These are phyloP conservation scores for Subacronicta megacephala DNA, from an alignment of 2,888 invertebrate genomes.

Conservation along the genomic window DNA sequence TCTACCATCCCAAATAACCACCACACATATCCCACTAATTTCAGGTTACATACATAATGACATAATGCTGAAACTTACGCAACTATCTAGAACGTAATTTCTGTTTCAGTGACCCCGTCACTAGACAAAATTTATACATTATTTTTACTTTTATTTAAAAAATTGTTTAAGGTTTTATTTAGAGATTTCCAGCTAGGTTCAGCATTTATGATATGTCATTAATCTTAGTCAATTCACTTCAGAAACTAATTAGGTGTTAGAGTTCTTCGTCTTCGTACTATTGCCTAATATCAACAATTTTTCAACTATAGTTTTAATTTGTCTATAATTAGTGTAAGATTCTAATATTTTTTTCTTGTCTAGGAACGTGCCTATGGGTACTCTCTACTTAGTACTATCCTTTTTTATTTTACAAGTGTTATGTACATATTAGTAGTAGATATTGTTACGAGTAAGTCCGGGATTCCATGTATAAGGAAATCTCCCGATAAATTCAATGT, in stretches of 20 bases:
- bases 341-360: conserved; percentile 53
- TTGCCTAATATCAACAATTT: conserved; percentile 61
- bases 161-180: conserved; percentile 21
- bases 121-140: conserved; percentile 17
- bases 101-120: conserved; percentile 14
- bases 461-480: conserved; percentile 46
- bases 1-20: conserved; percentile 66
- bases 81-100: conserved; percentile 8
- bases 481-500: conserved; percentile 41
- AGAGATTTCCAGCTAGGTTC: conserved; percentile 52
- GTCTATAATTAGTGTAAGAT: conserved; percentile 60
- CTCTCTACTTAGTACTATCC: conserved; percentile 57
- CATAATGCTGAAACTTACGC: conserved; percentile 55
- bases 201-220: conserved; percentile 69
- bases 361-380: conserved; percentile 54
- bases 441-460: conserved; percentile 68
- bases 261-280: conserved; percentile 52
- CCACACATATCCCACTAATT: conserved; percentile 28
- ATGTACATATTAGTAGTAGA: conserved; percentile 85
- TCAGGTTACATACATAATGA: conserved; percentile 52
- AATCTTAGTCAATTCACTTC: conserved; percentile 83
- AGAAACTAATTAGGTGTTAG: conserved; percentile 77
- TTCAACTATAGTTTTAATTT: conserved; percentile 63
- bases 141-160: conserved; percentile 44
- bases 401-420: conserved; percentile 65